These are phyloP conservation scores for Cephonodes hylas DNA, from an alignment of 2,888 invertebrate species.

Conservation along the genomic window DNA sequence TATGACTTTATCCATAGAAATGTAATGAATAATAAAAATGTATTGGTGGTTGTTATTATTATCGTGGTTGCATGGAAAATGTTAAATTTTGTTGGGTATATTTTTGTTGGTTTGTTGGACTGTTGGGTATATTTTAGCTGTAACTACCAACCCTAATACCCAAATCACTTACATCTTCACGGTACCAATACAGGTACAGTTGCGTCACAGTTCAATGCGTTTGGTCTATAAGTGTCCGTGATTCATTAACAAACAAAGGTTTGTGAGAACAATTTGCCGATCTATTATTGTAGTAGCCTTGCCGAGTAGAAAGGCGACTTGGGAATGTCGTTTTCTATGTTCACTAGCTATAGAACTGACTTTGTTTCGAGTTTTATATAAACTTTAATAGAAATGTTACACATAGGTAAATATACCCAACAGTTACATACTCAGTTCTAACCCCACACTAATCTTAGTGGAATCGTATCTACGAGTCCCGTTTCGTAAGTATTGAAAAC, in stretches of 20 bases:
- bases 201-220: background rate
- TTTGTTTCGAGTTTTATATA: background rate
- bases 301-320: background rate
- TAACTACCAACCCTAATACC: background rate
- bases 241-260: slow-evolving; percentile 3
- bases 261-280: background rate
- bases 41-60: too few relatives aligned
- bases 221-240: background rate
- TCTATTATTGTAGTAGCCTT: slow-evolving; percentile 1
- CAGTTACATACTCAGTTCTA: too few relatives aligned
- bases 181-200: background rate
- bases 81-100: too few relatives aligned
- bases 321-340: background rate
- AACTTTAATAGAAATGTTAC: background rate
- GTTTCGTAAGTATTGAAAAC: too few relatives aligned
- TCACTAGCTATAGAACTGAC: background rate
- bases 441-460: too few relatives aligned
- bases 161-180: background rate
- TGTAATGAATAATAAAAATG: too few relatives aligned
- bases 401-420: background rate
- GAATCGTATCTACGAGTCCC: too few relatives aligned
- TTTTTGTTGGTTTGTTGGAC: too few relatives aligned
- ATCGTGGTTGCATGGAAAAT: too few relatives aligned
- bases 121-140: too few relatives aligned
- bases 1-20: too few relatives aligned